Evolutionary conservation across 1,140 invertebrate genomes (phyloP).

Genomic region (Procambarus clarkii): DNA sequence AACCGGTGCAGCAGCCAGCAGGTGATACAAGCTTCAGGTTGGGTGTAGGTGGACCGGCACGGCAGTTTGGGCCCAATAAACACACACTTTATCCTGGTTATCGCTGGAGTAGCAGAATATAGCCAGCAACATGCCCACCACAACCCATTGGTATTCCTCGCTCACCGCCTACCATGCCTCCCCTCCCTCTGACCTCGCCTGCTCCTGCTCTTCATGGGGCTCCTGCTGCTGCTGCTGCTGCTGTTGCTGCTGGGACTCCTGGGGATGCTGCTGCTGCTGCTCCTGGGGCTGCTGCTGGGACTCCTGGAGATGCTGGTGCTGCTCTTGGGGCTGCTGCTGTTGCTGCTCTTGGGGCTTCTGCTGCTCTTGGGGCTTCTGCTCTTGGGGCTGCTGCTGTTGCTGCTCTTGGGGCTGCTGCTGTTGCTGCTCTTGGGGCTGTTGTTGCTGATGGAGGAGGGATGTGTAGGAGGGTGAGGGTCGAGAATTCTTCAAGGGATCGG

Average conservation of each 20-base stretch:
- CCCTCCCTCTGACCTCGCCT: background rate
- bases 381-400: no score
- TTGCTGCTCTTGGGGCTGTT: background rate
- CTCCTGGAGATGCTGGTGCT: background rate
- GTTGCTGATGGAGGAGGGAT: background rate
- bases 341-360: no score
- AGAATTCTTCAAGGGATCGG: no score
- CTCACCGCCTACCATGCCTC: background rate
- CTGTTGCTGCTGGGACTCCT: background rate
- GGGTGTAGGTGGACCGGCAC: constrained; percentile 1
- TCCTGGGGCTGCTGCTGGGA: no score
- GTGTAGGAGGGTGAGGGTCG: background rate
- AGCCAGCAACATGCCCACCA: constrained; percentile 22
- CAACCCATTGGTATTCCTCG: constrained; percentile 40
- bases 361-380: no score
- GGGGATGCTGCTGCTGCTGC: background rate
- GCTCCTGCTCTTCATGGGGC: background rate
- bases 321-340: no score
- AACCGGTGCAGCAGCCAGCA: background rate
- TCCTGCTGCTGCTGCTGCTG: background rate
- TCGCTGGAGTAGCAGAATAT: constrained; percentile 35
- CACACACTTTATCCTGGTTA: constrained; percentile 53
- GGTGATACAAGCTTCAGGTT: no score
- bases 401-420: no score
- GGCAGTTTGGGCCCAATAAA: constrained; percentile 46